Conservation (phyloP, 35 echinoderm and acorn worm species). For the Lytechinus pictus region DNA sequence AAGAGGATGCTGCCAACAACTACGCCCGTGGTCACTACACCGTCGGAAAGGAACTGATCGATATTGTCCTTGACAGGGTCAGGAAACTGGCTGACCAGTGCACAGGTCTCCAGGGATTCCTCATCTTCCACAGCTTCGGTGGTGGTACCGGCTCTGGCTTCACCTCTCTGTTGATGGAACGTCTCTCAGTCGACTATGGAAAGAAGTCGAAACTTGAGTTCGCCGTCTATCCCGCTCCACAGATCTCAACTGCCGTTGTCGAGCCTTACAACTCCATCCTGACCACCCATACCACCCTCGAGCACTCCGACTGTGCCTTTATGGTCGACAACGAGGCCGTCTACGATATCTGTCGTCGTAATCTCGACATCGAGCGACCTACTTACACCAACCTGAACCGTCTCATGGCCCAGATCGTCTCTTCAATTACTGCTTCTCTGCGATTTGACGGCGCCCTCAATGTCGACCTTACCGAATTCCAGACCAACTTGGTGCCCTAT, state of each 20-base stretch:
- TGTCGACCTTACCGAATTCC: constrained; percentile 75
- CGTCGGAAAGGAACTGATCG: constrained; percentile 69
- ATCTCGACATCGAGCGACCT: constrained; percentile 73
- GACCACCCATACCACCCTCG: constrained; percentile 67
- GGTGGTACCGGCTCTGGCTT: background rate
- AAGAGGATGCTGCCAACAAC: constrained; percentile 50
- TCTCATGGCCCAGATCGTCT: constrained; percentile 67
- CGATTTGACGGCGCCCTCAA: constrained; percentile 68
- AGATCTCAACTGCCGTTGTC: no score
- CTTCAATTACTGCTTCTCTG: constrained; percentile 64
- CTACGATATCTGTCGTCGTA: constrained; percentile 62
- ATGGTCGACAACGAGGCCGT: constrained; percentile 82
- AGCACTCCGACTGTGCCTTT: constrained; percentile 71
- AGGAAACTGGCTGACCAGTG: constrained; percentile 86
- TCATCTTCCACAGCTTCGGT: constrained; percentile 83
- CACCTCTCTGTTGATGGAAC: no score
- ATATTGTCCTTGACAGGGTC: constrained; percentile 64
- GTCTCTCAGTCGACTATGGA: no score
- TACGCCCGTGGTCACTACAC: constrained; percentile 76
- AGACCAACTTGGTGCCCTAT: constrained; percentile 80
- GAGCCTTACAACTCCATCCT: no score
- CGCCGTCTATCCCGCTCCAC: no score
- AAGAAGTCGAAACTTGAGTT: no score
- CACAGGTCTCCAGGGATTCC: constrained; percentile 85
- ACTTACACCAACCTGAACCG: constrained; percentile 72